Conservation (phyloP, 2,113 vertebrate genomes). For the Egretta garzetta region DNA sequence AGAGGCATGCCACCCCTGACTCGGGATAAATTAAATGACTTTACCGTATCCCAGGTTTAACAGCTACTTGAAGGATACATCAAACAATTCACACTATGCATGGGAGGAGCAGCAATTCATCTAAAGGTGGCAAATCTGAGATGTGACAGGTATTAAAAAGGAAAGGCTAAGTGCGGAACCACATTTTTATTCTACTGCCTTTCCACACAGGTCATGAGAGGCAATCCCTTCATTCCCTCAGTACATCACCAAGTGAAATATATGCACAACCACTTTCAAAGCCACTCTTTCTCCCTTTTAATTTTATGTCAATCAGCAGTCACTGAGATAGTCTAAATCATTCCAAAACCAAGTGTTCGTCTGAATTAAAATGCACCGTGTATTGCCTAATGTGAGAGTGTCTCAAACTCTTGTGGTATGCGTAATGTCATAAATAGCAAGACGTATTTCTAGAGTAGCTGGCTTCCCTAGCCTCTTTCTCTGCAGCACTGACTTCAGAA, state of each 20-base stretch:
- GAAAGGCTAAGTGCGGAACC: conserved; percentile 21
- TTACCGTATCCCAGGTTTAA: neutral
- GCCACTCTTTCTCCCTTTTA: neutral
- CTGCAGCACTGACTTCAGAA: neutral
- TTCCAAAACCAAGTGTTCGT: neutral
- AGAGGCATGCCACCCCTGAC: neutral
- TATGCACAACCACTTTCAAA: conserved; percentile 29
- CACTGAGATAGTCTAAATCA: neutral
- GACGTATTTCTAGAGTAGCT: neutral
- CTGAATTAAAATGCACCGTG: neutral
- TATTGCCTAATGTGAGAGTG: neutral
- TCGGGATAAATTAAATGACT: neutral
- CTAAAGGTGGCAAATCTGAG: conserved; percentile 42
- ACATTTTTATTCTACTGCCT: conserved; percentile 49
- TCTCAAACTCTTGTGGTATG: neutral
- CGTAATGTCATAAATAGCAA: neutral
- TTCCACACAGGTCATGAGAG: conserved; percentile 11
- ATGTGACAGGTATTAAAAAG: conserved; percentile 31
- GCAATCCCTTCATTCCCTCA: neutral
- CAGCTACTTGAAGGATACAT: conserved; percentile 28
- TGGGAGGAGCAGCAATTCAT: conserved; percentile 46
- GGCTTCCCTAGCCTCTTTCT: neutral
- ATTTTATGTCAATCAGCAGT: conserved; percentile 33
- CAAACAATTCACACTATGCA: conserved; percentile 34
- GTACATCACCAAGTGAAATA: conserved; percentile 23